Percentiles rank a stretch among this genome's conserved stretches.
phyloP scores from a whole-genome alignment of 2,797 vertebrate genomes.

The Petrocephalus schoutedeni region DNA sequence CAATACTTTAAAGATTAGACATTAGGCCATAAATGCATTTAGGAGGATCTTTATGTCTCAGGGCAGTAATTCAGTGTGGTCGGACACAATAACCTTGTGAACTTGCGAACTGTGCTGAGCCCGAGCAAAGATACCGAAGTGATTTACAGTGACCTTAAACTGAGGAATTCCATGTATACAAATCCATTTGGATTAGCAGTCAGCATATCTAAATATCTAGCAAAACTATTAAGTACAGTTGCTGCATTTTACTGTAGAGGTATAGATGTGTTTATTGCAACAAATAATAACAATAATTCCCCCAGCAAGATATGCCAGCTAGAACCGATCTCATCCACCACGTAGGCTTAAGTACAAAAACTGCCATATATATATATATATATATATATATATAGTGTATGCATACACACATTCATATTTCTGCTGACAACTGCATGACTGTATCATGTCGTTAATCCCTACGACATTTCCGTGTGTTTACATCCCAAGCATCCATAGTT shows the following conservation, averaged over 20 bases:
- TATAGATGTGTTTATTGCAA: neutral
- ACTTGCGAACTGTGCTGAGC: slow-evolving; percentile 54
- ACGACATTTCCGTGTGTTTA: neutral
- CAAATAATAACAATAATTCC: neutral
- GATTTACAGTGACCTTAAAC: slow-evolving; percentile 65
- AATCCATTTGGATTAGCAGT: slow-evolving; percentile 54
- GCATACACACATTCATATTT: neutral
- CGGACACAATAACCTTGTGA: slow-evolving; percentile 69
- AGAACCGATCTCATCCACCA: neutral
- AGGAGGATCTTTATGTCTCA: slow-evolving; percentile 53
- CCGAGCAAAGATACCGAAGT: slow-evolving; percentile 57
- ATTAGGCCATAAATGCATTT: slow-evolving; percentile 42
- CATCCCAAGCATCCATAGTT: neutral
- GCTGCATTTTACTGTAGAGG: slow-evolving; percentile 33
- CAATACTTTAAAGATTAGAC: slow-evolving; percentile 28
- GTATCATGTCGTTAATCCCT: neutral
- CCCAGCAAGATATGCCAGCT: neutral
- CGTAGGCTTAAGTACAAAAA: neutral
- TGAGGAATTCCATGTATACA: slow-evolving; percentile 55
- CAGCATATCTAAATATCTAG: slow-evolving; percentile 47
- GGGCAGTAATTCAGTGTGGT: slow-evolving; percentile 60
- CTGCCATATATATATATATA: neutral
- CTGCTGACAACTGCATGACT: neutral
- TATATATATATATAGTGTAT: neutral
- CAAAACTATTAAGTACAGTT: slow-evolving; percentile 41